Conservation (phyloP, 2,797 vertebrate species). For the Glyptemys insculpta region DNA sequence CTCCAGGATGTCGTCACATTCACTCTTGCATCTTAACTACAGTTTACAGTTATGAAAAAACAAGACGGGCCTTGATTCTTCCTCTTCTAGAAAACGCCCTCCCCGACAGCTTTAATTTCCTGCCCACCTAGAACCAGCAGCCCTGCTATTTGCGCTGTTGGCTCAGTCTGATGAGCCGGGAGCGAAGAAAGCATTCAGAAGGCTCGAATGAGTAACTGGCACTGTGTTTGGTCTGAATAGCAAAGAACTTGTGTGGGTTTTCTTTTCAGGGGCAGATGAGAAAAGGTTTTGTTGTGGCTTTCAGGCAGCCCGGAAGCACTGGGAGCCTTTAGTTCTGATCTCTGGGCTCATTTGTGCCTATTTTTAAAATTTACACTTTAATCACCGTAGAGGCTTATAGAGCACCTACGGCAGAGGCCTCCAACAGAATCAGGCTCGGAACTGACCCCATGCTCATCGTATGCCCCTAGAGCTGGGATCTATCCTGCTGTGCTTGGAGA, state of each 20-base stretch:
- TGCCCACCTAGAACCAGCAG: constrained; percentile 59
- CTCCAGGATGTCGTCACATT: neutral
- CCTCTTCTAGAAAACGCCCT: constrained; percentile 16
- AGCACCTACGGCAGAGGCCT: neutral
- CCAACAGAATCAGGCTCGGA: neutral
- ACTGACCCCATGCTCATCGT: neutral
- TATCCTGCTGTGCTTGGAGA: neutral
- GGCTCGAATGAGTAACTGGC: constrained; percentile 48
- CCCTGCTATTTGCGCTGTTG: constrained; percentile 41
- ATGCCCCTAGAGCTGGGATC: neutral
- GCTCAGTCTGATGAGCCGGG: neutral
- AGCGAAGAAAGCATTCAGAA: constrained; percentile 23
- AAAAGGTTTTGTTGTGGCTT: constrained; percentile 60
- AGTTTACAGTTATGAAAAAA: neutral
- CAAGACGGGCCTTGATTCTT: neutral
- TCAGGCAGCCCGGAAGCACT: neutral
- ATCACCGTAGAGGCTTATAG: neutral
- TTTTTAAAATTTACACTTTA: neutral
- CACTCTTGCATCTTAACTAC: neutral
- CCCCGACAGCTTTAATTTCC: accelerated
- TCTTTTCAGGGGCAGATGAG: constrained; percentile 50
- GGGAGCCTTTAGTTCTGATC: constrained; percentile 14
- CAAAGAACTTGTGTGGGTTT: constrained; percentile 63
- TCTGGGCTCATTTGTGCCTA: constrained; percentile 35
- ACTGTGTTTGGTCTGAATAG: constrained; percentile 71